Conservation (phyloP, 1,140 invertebrate genomes). For the Drosophila arizonae region DNA sequence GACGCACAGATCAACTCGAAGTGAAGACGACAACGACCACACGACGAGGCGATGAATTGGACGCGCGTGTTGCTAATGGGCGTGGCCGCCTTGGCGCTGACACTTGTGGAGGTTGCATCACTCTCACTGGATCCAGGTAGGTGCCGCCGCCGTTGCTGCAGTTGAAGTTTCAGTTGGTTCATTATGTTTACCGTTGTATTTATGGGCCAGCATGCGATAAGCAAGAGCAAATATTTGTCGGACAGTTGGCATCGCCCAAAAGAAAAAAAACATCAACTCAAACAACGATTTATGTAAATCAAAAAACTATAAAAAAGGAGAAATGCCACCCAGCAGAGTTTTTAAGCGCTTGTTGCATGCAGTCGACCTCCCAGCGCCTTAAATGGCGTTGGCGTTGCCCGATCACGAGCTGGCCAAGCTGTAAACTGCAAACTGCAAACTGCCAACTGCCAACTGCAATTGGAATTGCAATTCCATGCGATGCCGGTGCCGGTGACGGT, state of each 20-base stretch:
- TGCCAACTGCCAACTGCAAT: conserved; percentile 23
- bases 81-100: conserved; percentile 67
- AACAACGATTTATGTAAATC: conserved; percentile 75
- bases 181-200: conserved; percentile 52
- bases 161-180: background rate
- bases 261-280: conserved; percentile 21
- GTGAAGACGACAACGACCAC: conserved; percentile 32
- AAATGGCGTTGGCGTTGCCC: conserved; percentile 66
- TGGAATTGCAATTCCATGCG: conserved; percentile 36
- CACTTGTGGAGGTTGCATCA: conserved; percentile 75
- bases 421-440: background rate
- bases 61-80: conserved; percentile 69
- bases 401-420: conserved; percentile 60
- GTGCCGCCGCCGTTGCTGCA: conserved; percentile 18
- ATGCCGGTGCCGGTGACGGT: no score
- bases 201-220: conserved; percentile 54
- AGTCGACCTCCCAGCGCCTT: conserved; percentile 62
- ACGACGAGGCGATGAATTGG: conserved; percentile 69
- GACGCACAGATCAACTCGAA: conserved; percentile 42
- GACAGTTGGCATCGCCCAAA: conserved; percentile 55
- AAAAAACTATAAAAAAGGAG: conserved; percentile 17
- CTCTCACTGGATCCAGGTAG: conserved; percentile 82
- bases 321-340: conserved; percentile 38
- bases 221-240: conserved; percentile 59
- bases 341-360: conserved; percentile 35